Base-by-base conservation (phyloP, 1,140 invertebrate species). In the Copidosoma floridanum region DNA sequence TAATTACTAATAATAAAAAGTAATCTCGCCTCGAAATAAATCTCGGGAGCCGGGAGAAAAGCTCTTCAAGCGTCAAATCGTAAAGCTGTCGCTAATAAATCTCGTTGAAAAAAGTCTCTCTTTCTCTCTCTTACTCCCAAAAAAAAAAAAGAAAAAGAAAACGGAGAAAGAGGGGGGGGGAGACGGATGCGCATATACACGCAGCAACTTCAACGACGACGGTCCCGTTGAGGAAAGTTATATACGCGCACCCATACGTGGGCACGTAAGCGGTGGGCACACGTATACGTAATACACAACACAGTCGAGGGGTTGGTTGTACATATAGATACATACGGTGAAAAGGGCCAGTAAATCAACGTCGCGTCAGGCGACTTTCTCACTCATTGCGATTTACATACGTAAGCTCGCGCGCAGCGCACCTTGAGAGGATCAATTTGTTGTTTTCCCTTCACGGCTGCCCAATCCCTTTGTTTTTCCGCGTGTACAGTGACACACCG, bases 81-180 rank as follows among this genome's bases (percentile, higher is more conserved):
- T 63, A 63, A 63, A 63, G 57, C 54, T 63, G 61, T 63, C 61
- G 26, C 55, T 53, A 47, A 63, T 63, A 63, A 63, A 63, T 63
- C 55, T 63, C 41, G 29, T 53, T 44, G 21, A 56, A 56, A 61
- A 62, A 61, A 56, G 32, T 61, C 40, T 50, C 50, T 47, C 24
- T 21, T 24, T 47, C 44, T 47, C 44, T 47, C 44, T 46, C 44
- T 32, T 12, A 14, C 26, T 29, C 23, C 7, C n/a, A 4, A 12
- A n/a, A 44, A 55, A 55, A 57, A 41, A 41, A 57, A 21, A 32
- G 11, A 48, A 48, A 26, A 47, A 38, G 38, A 38, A 47, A 20
- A 8, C 12, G 21, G 11, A 29, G 29, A 52, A 27, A 32, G 20
- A 24, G 43, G 43, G 5, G 5, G 16, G 20, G 14, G 26, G 41